These are phyloP conservation scores for Scrobipalpa atriplicella DNA, from an alignment of 2,888 invertebrate species.

Conservation along the genomic window DNA sequence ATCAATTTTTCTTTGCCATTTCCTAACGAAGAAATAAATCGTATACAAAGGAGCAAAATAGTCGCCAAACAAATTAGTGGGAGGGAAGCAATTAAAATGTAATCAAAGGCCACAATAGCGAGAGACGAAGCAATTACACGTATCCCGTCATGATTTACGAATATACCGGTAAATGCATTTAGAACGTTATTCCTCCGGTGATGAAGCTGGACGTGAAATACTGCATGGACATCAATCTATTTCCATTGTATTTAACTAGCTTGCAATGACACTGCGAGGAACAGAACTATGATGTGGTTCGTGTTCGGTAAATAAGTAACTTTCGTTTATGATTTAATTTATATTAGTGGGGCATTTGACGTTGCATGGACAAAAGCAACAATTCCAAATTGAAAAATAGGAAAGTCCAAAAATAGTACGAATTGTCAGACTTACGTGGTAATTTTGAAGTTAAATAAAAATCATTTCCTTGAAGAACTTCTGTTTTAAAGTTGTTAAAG, in stretches of 20 bases:
- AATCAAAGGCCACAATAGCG: conserved; percentile 37
- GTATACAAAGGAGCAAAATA: conserved; percentile 15
- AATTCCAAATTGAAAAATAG: too few species aligned
- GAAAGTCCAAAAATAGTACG: too few species aligned
- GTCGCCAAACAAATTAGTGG: conserved; percentile 37
- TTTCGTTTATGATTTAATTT: too few species aligned
- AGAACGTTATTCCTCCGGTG: background rate
- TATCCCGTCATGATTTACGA: conserved; percentile 18
- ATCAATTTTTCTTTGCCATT: background rate
- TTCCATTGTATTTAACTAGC: background rate
- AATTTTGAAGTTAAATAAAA: too few species aligned
- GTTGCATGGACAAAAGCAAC: too few species aligned
- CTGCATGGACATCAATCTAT: background rate
- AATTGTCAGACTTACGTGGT: too few species aligned
- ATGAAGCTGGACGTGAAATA: background rate
- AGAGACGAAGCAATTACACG: conserved; percentile 1
- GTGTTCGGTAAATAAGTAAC: too few species aligned
- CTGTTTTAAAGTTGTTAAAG: too few species aligned
- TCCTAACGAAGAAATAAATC: conserved; percentile 17
- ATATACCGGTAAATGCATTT: conserved; percentile 14
- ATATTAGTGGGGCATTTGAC: too few species aligned
- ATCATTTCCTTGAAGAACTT: too few species aligned
- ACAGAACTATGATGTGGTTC: too few species aligned
- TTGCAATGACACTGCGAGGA: background rate
- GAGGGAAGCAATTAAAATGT: conserved; percentile 43